phyloP scores from a whole-genome alignment of 2,113 vertebrate species.

The Clarias batrachus region DNA sequence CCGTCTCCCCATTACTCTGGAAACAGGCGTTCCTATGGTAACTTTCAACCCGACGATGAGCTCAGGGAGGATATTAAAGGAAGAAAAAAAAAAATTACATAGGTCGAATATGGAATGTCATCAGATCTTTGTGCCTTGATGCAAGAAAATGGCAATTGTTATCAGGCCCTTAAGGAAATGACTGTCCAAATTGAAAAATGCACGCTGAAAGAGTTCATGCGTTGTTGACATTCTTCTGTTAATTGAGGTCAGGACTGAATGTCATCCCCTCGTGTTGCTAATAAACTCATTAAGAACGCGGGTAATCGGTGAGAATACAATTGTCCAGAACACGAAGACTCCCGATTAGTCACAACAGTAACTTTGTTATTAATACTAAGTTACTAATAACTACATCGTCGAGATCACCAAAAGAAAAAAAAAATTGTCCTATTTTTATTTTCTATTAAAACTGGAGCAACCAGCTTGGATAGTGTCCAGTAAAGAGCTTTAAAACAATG shows the following conservation, averaged over 20 bases:
- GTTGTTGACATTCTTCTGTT: constrained; percentile 43
- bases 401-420: not conserved
- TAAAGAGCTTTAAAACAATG: too few species aligned
- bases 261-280: constrained; percentile 30
- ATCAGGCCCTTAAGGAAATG: constrained; percentile 20
- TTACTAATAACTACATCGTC: not conserved
- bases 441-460: too few species aligned
- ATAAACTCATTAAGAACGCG: constrained; percentile 20
- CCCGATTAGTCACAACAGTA: not conserved
- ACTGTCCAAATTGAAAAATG: constrained; percentile 35
- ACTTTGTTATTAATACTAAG: too few species aligned
- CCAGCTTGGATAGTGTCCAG: too few species aligned
- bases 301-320: constrained; percentile 12
- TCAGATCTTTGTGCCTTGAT: constrained; percentile 14
- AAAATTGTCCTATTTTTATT: too few species aligned
- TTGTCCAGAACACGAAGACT: not conserved
- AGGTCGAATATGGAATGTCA: constrained; percentile 30
- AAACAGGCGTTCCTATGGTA: constrained; percentile 55
- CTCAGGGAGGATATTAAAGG: not conserved
- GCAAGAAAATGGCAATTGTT: constrained; percentile 44
- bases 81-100: not conserved
- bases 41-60: constrained; percentile 36
- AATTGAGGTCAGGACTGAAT: constrained; percentile 43
- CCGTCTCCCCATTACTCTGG: constrained; percentile 18
- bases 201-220: not conserved